These are phyloP conservation scores for Phrynosoma platyrhinos DNA, from an alignment of 2,113 vertebrate species.

Conservation along the genomic window DNA sequence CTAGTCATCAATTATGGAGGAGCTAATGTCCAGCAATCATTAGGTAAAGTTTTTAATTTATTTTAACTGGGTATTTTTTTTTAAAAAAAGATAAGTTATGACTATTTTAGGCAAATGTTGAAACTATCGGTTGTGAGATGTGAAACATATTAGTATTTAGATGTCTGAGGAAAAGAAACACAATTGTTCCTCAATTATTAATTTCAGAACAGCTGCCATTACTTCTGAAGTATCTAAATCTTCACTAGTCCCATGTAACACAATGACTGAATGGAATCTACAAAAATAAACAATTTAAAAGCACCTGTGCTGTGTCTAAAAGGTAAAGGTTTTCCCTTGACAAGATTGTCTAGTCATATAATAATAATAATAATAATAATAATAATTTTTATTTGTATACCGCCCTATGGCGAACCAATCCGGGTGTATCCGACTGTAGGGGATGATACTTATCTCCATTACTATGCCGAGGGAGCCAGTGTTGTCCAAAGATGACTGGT, in stretches of 20 bases:
- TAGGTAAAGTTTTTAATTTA: neutral
- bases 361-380: no score
- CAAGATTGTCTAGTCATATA: no score
- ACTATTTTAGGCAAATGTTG: constrained; percentile 36
- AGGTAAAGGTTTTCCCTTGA: no score
- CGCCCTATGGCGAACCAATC: no score
- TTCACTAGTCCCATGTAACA: constrained; percentile 13
- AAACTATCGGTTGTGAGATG: constrained; percentile 30
- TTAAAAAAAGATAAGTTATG: neutral
- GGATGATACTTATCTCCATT: no score
- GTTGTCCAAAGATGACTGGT: no score
- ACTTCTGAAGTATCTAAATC: neutral
- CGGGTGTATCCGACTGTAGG: no score
- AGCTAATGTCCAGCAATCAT: neutral
- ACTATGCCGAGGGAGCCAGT: no score
- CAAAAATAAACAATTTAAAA: neutral
- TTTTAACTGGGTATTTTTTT: neutral
- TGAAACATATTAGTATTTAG: neutral
- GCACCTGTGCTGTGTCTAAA: no score
- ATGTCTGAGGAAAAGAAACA: neutral
- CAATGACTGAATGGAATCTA: neutral
- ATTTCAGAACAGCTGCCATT: constrained; percentile 28
- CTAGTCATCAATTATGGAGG: neutral
- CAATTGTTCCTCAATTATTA: constrained; percentile 32
- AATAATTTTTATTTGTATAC: no score